These are phyloP conservation scores for Hypselothyrea guttata DNA, from an alignment of 2,888 invertebrate species.

Conservation along the genomic window DNA sequence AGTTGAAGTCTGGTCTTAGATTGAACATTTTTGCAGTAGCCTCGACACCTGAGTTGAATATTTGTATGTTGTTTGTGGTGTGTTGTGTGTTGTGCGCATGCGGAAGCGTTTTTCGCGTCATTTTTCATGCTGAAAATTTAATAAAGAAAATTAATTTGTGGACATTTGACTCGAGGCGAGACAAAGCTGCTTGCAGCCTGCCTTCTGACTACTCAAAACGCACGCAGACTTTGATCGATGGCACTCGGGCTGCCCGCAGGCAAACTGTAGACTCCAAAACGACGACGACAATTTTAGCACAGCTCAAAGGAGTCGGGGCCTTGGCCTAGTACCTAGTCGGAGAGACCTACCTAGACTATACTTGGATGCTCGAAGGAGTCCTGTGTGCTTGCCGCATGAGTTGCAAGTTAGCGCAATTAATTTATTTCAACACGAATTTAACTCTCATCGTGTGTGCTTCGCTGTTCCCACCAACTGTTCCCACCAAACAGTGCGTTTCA, in stretches of 20 bases:
- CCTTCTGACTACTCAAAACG: conserved; percentile 57
- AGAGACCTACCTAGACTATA: conserved; percentile 14
- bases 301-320: conserved; percentile 20
- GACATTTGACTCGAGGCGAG: conserved; percentile 76
- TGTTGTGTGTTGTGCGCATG: conserved; percentile 53
- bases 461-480: conserved; percentile 43
- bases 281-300: conserved; percentile 64
- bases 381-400: conserved; percentile 65
- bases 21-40: conserved; percentile 16
- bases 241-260: conserved; percentile 72
- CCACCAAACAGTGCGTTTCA: conserved; percentile 56
- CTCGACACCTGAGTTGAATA: conserved; percentile 70
- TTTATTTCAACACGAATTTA: conserved; percentile 77
- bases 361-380: neutral
- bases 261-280: conserved; percentile 25
- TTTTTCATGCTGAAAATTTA: conserved; percentile 78
- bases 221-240: conserved; percentile 76
- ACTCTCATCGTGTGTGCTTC: conserved; percentile 70
- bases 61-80: conserved; percentile 12
- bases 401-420: conserved; percentile 78
- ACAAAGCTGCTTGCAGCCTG: conserved; percentile 39
- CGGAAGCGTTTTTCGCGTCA: conserved; percentile 77
- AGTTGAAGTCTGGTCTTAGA: conserved; percentile 42
- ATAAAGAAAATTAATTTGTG: conserved; percentile 78
- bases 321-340: conserved; percentile 40